Conservation (phyloP, 2,888 invertebrate species). For the Nomada fucata region DNA sequence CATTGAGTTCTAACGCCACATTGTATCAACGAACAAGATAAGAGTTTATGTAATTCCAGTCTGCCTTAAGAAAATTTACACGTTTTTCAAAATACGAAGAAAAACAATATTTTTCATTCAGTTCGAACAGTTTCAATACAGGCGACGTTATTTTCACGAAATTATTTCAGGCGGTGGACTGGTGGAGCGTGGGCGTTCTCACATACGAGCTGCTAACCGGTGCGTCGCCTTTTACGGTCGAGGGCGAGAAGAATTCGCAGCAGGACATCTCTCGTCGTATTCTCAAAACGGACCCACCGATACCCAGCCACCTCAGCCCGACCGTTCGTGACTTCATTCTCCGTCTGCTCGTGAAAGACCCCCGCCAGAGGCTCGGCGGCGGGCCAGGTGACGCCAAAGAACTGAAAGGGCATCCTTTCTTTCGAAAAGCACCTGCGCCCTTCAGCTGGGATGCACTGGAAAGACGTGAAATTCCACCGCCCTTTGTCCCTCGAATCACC, state of each 20-base stretch:
- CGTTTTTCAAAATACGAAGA: no score
- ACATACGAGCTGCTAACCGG: conserved; percentile 98
- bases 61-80: no score
- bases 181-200: conserved; percentile 99
- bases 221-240: conserved; percentile 98
- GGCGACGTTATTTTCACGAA: background rate
- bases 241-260: conserved; percentile 96
- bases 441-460: conserved; percentile 91
- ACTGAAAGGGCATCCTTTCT: conserved; percentile 95
- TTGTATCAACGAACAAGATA: no score
- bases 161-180: conserved; percentile 93
- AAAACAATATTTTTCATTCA: no score
- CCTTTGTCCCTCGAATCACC: conserved; percentile 94
- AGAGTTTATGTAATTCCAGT: no score
- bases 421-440: conserved; percentile 85
- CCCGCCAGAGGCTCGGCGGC: conserved; percentile 93
- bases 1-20: no score
- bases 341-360: conserved; percentile 95
- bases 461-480: conserved; percentile 91
- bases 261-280: conserved; percentile 97
- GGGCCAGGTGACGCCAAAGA: conserved; percentile 94
- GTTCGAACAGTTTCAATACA: background rate
- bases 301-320: conserved; percentile 92
- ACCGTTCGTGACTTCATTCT: conserved; percentile 91
- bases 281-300: conserved; percentile 94